Evolutionary conservation across 2,113 vertebrate genomes (phyloP).

Genomic region (Ceyx margarethae): DNA sequence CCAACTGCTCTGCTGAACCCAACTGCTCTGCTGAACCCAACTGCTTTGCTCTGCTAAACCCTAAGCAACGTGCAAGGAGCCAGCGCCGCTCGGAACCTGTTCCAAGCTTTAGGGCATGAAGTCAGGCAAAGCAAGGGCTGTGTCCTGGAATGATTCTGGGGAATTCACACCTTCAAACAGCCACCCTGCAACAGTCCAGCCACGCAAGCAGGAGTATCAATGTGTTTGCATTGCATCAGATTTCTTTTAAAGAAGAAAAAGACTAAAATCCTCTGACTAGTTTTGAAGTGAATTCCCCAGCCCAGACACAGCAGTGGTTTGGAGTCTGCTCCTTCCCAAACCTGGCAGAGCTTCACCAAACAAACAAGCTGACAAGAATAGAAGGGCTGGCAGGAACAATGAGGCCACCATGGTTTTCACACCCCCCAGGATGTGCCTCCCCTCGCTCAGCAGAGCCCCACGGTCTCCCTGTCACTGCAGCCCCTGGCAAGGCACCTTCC

Average conservation of each 20-base stretch:
- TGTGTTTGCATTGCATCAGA: neutral
- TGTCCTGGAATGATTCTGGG: neutral
- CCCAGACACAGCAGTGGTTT: neutral
- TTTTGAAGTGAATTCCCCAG: neutral
- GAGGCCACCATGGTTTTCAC: too few relatives aligned
- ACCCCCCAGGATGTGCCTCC: too few relatives aligned
- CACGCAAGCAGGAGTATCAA: neutral
- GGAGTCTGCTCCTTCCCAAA: neutral
- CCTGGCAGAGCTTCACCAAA: conserved; percentile 25
- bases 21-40: neutral
- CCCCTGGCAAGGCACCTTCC: too few relatives aligned
- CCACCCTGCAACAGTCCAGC: neutral
- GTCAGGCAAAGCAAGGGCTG: neutral
- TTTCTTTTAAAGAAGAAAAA: neutral
- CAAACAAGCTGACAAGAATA: conserved; percentile 45
- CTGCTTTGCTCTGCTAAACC: too few relatives aligned
- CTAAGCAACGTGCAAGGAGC: fast-evolving
- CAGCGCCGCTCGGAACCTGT: neutral
- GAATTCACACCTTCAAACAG: neutral
- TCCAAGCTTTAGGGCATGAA: neutral
- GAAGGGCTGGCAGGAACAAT: neutral
- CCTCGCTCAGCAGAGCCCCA: too few relatives aligned
- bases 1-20: too few relatives aligned
- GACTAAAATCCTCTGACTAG: neutral
- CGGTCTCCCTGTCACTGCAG: too few relatives aligned